phyloP scores from a whole-genome alignment of 2,797 vertebrate species.

The Enteromius afrohamiltoni region DNA sequence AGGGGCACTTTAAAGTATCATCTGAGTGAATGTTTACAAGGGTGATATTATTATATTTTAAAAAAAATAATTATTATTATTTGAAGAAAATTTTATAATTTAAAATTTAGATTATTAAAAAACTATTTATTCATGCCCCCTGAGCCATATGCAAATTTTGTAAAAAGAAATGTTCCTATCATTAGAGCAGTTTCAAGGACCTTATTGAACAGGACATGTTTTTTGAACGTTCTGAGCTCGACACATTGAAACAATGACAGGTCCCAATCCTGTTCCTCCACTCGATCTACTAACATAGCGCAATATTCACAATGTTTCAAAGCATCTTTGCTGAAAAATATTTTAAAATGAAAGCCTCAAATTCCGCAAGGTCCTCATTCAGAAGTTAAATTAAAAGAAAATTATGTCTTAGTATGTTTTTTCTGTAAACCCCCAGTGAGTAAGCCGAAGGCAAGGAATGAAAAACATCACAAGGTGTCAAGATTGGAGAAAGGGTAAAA shows the following conservation, averaged over 20 bases:
- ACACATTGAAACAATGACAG: not conserved
- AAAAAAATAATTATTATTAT: not conserved
- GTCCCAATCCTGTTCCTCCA: not conserved
- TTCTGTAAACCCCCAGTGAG: not conserved
- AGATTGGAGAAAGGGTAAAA: not conserved
- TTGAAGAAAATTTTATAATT: not conserved
- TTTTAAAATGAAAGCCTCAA: not conserved
- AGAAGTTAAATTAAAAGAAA: not conserved
- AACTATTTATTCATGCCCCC: not conserved
- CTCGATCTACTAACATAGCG: not conserved
- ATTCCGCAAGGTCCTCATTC: not conserved
- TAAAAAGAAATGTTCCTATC: not conserved
- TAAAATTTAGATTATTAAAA: no score
- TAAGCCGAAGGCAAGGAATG: not conserved
- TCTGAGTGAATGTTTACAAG: not conserved
- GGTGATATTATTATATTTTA: not conserved
- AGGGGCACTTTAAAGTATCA: not conserved
- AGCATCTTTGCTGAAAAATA: not conserved
- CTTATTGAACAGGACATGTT: not conserved
- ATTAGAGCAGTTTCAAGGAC: not conserved
- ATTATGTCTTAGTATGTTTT: not conserved
- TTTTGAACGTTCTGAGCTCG: no score
- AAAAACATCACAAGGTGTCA: not conserved
- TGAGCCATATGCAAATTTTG: not conserved
- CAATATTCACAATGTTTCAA: not conserved